Evolutionary conservation across 2,888 invertebrate species (phyloP).

Genomic region (Ctenicera cuprea): DNA sequence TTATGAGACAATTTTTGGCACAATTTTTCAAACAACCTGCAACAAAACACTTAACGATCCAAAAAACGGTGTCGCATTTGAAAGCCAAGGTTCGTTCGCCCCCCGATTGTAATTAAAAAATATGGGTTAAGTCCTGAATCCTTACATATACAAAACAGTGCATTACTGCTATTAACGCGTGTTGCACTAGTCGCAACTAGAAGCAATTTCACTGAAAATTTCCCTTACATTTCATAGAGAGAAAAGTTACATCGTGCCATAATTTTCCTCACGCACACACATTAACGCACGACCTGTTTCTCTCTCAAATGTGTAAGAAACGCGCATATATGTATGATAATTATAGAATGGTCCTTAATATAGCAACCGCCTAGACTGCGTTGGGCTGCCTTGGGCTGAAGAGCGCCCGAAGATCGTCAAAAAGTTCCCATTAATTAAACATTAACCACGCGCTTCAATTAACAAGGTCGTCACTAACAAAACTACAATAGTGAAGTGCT

Average conservation of each 20-base stretch:
- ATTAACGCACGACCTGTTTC: background rate
- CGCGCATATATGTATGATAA: constrained; percentile 42
- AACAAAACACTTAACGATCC: background rate
- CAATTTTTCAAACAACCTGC: background rate
- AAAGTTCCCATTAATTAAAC: background rate
- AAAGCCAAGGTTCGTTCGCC: constrained; percentile 31
- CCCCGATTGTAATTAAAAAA: constrained; percentile 32
- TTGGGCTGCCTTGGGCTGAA: constrained; percentile 48
- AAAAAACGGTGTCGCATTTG: background rate
- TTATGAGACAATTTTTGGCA: background rate
- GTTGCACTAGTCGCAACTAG: background rate
- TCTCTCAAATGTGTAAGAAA: constrained; percentile 1
- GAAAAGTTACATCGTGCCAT: background rate
- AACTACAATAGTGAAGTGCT: constrained; percentile 4
- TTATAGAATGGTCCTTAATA: constrained; percentile 51
- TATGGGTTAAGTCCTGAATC: constrained; percentile 35
- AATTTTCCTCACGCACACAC: constrained; percentile 19
- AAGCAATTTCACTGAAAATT: constrained; percentile 13
- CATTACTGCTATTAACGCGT: background rate
- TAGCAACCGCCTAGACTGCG: constrained; percentile 47
- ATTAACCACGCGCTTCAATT: constrained; percentile 16
- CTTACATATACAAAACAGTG: background rate
- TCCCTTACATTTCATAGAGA: background rate
- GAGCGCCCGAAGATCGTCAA: constrained; percentile 26
- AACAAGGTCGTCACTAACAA: constrained; percentile 14